phyloP scores from a whole-genome alignment of 1,140 invertebrate species.

The Leptopilina clavipes region DNA sequence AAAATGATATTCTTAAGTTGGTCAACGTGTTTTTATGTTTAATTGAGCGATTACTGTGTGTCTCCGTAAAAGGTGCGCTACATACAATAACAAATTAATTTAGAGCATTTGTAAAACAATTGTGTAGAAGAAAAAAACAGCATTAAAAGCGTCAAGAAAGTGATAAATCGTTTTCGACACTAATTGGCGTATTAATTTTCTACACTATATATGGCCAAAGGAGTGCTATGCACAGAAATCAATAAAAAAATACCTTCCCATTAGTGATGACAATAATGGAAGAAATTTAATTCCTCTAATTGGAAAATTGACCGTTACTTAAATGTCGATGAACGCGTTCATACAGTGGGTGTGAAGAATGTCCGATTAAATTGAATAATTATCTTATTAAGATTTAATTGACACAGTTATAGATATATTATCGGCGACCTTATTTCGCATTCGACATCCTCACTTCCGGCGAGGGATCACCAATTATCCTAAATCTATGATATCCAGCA shows the following conservation, averaged over 20 bases:
- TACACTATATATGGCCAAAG: not conserved
- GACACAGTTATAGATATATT: not conserved
- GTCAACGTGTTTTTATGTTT: not conserved
- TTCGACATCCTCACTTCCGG: not conserved
- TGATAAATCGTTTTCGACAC: not conserved
- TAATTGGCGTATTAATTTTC: not conserved
- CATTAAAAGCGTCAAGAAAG: not conserved
- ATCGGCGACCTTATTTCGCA: not conserved
- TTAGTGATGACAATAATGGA: too few relatives aligned
- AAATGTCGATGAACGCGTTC: not conserved
- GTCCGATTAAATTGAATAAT: not conserved
- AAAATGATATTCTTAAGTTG: not conserved
- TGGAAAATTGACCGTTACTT: conserved; percentile 25
- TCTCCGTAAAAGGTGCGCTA: not conserved
- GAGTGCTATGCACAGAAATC: too few relatives aligned
- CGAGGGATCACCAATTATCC: conserved; percentile 7
- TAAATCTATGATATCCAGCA: not conserved
- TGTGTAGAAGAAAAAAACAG: not conserved
- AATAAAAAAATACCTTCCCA: too few relatives aligned
- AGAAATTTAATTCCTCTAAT: conserved; percentile 9
- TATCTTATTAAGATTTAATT: conserved; percentile 27
- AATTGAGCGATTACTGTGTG: conserved; percentile 3
- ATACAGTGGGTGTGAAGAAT: conserved; percentile 28
- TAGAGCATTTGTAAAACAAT: not conserved
- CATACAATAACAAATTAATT: conserved; percentile 13